phyloP scores from a whole-genome alignment of 64 coral and sea anemone genomes.

The Montipora sp. region DNA sequence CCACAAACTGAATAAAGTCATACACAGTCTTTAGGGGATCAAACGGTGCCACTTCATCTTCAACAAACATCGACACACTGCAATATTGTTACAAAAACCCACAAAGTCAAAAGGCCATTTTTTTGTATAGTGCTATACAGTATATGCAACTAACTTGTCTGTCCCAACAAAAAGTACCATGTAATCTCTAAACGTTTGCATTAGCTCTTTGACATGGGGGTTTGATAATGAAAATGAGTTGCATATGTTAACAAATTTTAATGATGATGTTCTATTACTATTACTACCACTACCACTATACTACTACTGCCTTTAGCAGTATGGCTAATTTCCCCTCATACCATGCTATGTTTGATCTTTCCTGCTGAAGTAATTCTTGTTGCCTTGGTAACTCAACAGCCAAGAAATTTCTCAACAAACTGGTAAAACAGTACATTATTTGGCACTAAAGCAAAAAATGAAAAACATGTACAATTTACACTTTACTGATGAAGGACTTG shows the following conservation, averaged over 20 bases:
- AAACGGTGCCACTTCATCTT: slow-evolving; percentile 42
- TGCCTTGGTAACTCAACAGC: slow-evolving; percentile 73
- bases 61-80: slow-evolving; percentile 63
- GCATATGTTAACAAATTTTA: no score
- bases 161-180: neutral
- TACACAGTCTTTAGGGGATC: slow-evolving; percentile 76
- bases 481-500: neutral
- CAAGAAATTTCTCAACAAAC: slow-evolving; percentile 85
- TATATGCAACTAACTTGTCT: neutral
- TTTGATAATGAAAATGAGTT: no score
- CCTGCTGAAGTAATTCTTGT: slow-evolving; percentile 59
- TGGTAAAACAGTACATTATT: slow-evolving; percentile 89
- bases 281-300: no score
- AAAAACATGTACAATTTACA: neutral
- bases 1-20: slow-evolving; percentile 82
- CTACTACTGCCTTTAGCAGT: no score
- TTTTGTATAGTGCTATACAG: neutral
- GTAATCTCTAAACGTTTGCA: no score
- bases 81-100: neutral
- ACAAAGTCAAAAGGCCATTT: neutral
- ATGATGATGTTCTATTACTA: no score
- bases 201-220: no score
- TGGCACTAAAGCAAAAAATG: slow-evolving; percentile 69
- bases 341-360: slow-evolving; percentile 20
- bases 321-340: neutral